Evolutionary conservation across 92 coral and sea anemone species (phyloP), one percentile per base, ranked within the genome.

Genomic region (Parazoanthus swiftii): DNA sequence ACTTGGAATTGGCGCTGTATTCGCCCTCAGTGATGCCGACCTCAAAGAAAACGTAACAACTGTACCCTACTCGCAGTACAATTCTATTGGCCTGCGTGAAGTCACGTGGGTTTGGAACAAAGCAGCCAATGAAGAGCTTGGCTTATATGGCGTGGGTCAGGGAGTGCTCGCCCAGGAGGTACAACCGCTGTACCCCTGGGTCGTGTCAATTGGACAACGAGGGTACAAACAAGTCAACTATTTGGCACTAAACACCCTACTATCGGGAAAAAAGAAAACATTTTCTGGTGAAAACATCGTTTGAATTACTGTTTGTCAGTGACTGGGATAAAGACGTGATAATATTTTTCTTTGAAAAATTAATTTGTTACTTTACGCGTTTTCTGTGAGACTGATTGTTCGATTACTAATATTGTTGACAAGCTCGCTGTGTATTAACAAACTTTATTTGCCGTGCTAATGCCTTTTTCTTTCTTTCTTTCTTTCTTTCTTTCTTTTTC

Each of bases 161-260:
- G 93, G 93, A 42, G 92, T 93, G 23, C 85, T 93, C 26, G 95
- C 95, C 15, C 95, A 93, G 82, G 95, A 91, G 33, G 95, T 91
- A 26, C 77, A 93, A 76, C 88, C 39, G 42, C 66, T 91, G 21
- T 93, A 93, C 75, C 92, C 95, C 29, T 23, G 44, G 79, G 93
- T 92, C 4, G 95, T 91, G 85, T 80, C 66, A 10, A 26, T n/a
- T 4, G 92, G 81, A 63, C 77, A 26, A 20, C 51, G 80, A 21
- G 92, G 95, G 13, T 91, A 89, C 92, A 86, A 85, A 37, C 63
- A 80, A 38, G 95, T 93, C 80, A 67, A 85, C 35, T 93, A 91
- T 85, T 70, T 8, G 18, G 39, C 46, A 77, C 68, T 90, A 36
- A 63, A 82, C 54, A 54, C 48, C n/a, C 50, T 90, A 11, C 13